Percentiles rank a stretch among this genome's conserved stretches.
Conservation (phyloP, 2,797 vertebrate genomes). For the Cichlasoma orientale region DNA sequence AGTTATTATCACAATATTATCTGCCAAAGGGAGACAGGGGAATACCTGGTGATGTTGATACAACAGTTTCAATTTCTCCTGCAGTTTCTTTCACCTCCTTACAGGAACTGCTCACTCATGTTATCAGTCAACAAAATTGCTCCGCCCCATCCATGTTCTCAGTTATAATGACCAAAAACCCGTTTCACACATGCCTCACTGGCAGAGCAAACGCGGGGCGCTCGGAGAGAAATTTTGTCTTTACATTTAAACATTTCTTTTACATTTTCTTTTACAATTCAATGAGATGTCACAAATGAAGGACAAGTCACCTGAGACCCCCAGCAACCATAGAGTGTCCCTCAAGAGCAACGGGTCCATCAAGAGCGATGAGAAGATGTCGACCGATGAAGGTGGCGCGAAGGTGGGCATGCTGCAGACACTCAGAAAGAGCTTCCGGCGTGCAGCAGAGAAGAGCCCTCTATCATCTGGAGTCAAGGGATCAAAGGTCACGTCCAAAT, state of each 20-base stretch:
- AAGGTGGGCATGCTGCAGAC: slow-evolving; percentile 31
- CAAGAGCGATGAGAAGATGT: background rate
- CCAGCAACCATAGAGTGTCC: slow-evolving; percentile 24
- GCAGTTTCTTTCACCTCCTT: background rate
- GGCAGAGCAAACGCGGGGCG: background rate
- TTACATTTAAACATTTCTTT: background rate
- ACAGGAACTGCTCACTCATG: slow-evolving; percentile 2
- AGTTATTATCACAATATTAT: too few relatives aligned
- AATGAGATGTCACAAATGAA: slow-evolving; percentile 34
- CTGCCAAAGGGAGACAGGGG: too few relatives aligned
- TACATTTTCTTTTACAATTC: background rate
- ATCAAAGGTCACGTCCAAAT: slow-evolving; percentile 21
- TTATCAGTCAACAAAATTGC: slow-evolving; percentile 72
- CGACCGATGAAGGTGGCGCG: accelerated
- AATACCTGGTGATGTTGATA: background rate
- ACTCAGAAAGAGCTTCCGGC: slow-evolving; percentile 40
- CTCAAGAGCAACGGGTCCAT: slow-evolving; percentile 14
- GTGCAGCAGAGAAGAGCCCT: slow-evolving; percentile 34
- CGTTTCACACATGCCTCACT: background rate
- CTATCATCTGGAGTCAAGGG: slow-evolving; percentile 15
- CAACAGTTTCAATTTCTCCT: background rate
- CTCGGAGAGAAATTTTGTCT: background rate
- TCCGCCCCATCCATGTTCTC: slow-evolving; percentile 15
- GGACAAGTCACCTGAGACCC: slow-evolving; percentile 26
- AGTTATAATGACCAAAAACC: background rate